These are phyloP conservation scores for Dromaius novaehollandiae DNA, from an alignment of 2,113 vertebrate genomes.

Conservation along the genomic window DNA sequence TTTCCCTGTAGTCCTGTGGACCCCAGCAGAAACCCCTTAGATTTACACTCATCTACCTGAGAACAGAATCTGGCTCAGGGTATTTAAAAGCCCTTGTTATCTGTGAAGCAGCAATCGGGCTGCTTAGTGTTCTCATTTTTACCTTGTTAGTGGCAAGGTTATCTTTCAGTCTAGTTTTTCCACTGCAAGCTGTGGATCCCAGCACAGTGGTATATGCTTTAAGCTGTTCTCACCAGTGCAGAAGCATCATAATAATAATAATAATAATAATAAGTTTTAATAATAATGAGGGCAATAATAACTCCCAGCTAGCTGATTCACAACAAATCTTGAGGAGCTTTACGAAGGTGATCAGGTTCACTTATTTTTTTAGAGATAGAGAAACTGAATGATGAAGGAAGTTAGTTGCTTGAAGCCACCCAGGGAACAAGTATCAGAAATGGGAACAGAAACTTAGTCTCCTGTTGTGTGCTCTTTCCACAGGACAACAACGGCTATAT, in stretches of 20 bases:
- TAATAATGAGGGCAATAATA: background rate
- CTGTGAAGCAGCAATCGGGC: conserved; percentile 9
- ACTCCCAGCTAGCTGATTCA: background rate
- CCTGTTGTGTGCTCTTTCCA: background rate
- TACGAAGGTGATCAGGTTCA: background rate
- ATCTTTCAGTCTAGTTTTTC: conserved; percentile 45
- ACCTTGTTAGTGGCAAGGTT: conserved; percentile 64
- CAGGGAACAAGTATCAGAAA: background rate
- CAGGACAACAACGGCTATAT: background rate
- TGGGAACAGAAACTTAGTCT: background rate
- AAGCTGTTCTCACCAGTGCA: conserved; percentile 8
- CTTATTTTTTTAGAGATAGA: background rate
- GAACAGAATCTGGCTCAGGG: conserved; percentile 32
- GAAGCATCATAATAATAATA: background rate
- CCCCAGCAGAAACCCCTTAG: conserved; percentile 45
- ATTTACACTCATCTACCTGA: background rate
- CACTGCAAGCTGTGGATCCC: background rate
- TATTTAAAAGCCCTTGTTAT: conserved; percentile 52
- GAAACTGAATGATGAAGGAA: background rate
- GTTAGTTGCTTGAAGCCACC: background rate
- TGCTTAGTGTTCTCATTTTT: conserved; percentile 49
- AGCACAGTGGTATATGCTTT: conserved; percentile 12
- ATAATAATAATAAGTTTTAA: background rate
- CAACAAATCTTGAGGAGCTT: background rate
- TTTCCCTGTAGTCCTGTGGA: conserved; percentile 28